Conservation (phyloP, 2,113 vertebrate species). For the Phasianus colchicus region DNA sequence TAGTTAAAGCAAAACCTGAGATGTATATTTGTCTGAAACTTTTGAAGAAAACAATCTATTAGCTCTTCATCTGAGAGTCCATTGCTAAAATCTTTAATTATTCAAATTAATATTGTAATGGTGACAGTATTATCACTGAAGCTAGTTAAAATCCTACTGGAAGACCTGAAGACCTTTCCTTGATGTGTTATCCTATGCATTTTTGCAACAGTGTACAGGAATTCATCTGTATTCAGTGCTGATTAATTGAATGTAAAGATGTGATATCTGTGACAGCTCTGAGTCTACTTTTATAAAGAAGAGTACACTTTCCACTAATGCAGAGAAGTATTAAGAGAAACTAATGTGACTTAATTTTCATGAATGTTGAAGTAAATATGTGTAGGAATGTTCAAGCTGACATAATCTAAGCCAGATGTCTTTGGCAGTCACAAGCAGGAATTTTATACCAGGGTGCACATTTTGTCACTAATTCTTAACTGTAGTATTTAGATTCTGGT, state of each 20-base stretch:
- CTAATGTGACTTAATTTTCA: slow-evolving; percentile 73
- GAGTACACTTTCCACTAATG: neutral
- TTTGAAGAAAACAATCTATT: neutral
- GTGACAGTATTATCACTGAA: neutral
- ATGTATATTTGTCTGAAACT: neutral
- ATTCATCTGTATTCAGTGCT: neutral
- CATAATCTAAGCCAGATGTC: slow-evolving; percentile 73
- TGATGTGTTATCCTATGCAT: slow-evolving; percentile 9
- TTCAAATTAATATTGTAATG: neutral
- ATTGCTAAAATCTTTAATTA: slow-evolving; percentile 9
- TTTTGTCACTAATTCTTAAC: slow-evolving; percentile 73
- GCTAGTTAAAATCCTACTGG: neutral
- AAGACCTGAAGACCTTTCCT: slow-evolving; percentile 1
- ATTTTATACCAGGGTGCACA: slow-evolving; percentile 56
- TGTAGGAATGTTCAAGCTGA: slow-evolving; percentile 61
- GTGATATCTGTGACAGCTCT: neutral
- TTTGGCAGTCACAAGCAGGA: slow-evolving; percentile 74
- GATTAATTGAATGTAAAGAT: neutral
- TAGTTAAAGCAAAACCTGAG: neutral
- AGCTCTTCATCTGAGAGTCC: neutral
- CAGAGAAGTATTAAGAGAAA: slow-evolving; percentile 59
- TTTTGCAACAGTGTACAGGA: slow-evolving; percentile 3
- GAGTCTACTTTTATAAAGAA: neutral
- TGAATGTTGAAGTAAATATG: slow-evolving; percentile 65
- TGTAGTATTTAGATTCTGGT: slow-evolving; percentile 50